Conservation (phyloP, 2,113 vertebrate species). For the Dendropsophus ebraccatus region DNA sequence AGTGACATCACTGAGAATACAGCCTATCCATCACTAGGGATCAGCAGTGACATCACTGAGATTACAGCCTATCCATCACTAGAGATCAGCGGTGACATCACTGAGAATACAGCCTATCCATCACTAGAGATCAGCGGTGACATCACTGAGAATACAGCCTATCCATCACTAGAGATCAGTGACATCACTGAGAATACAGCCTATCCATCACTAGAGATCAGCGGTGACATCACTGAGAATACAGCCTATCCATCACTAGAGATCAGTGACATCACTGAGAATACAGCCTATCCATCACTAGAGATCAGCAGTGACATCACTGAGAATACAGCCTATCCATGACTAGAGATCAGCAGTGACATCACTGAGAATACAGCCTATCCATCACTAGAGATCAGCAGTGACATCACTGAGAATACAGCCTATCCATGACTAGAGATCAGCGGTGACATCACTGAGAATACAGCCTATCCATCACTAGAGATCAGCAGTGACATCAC, state of each 20-base stretch:
- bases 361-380: background rate
- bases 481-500: background rate
- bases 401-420: background rate
- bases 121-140: background rate
- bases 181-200: background rate
- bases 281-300: background rate
- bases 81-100: background rate
- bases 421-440: background rate
- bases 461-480: background rate
- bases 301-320: background rate
- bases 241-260: background rate
- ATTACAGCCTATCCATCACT: background rate
- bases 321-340: background rate
- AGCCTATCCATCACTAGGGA: background rate
- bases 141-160: background rate
- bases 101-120: background rate
- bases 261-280: background rate
- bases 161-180: background rate
- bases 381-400: background rate
- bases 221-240: background rate
- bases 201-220: background rate
- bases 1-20: background rate
- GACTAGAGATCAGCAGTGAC: background rate
- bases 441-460: background rate
- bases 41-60: background rate